Conservation (phyloP, 2,113 vertebrate species). For the Carlito syrichta region DNA sequence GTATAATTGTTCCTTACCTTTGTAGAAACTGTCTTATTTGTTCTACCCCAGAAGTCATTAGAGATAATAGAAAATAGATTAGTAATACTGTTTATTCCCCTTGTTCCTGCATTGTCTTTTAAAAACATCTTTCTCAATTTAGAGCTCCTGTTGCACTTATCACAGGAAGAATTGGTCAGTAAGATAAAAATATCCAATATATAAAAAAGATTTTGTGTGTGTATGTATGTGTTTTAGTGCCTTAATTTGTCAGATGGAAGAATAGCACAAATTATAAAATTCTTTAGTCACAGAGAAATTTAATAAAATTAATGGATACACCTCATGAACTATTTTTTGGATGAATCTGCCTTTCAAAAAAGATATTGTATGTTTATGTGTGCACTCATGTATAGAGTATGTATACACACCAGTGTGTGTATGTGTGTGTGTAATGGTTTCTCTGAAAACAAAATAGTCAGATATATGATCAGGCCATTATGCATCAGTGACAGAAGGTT, state of each 20-base stretch:
- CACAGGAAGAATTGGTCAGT: neutral
- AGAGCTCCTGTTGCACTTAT: neutral
- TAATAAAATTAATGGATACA: slow-evolving; percentile 7
- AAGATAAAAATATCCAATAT: neutral
- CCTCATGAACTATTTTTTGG: slow-evolving; percentile 17
- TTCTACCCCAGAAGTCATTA: neutral
- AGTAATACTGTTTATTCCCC: neutral
- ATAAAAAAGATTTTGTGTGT: neutral
- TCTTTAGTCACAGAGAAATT: neutral
- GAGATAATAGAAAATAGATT: neutral
- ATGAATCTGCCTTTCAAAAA: slow-evolving; percentile 29
- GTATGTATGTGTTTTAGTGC: neutral
- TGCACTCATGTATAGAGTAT: neutral
- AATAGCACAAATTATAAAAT: neutral
- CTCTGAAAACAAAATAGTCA: slow-evolving; percentile 42
- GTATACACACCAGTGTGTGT: neutral
- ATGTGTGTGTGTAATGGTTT: rapidly evolving
- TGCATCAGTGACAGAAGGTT: slow-evolving; percentile 53
- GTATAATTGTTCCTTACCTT: neutral
- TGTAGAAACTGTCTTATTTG: neutral
- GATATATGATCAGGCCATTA: slow-evolving; percentile 33
- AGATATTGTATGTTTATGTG: neutral
- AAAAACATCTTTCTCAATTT: neutral
- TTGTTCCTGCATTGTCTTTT: neutral
- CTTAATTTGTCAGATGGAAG: neutral